Evolutionary conservation across 2,113 vertebrate genomes (phyloP), one percentile per base, ranked within the genome.

Genomic region (Empidonax alnorum): DNA sequence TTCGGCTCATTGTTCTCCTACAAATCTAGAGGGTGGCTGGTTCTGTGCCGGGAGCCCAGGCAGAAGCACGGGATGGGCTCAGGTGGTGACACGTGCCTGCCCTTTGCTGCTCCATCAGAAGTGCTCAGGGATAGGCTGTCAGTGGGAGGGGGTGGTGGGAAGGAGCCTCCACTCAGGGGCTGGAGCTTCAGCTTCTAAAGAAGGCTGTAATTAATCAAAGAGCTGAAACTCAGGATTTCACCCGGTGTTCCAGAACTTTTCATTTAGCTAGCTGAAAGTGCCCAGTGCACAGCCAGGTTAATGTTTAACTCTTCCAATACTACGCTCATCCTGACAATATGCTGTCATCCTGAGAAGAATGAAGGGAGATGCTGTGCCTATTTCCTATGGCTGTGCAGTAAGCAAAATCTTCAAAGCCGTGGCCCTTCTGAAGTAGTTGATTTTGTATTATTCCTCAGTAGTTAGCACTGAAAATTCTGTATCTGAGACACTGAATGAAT

Each of bases 11-110:
- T 97, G 98, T 98, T 97, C 96, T 97, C 87, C 84, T 97, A 74
- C 96, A 86, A 90, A 96, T 97, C 97, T 87, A 44, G 82, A 90
- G 94, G 76, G 91, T 95, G 94, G 94, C 94, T 95, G 68, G 44
- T 87, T 93, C 93, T 93, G 93, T 30, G 50, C 95, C 76, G 97
- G 88, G 96, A 94, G 94, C 68, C 97, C 84, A 88, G 97, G 97
- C 97, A 97, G 91, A 86, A 96, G 96, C 86, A 21, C 80, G 73
- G 96, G 98, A 96, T 97, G 98, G 97, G 98, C 98, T 98, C 97
- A 97, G 97, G 97, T 97, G 98, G 96, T 96, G 96, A 93, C 95
- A 58, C 20, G 22, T 74, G 90, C 85, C 89, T 39, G 39, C 68
- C 75, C 89, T 90, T 94, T 12, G 61, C 85, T 66, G 56, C 81